A percentile compares a stretch with the other conserved stretches of the same genome.
Evolutionary conservation across 2,113 vertebrate genomes (phyloP).

Genomic region (Burhinus bistriatus): DNA sequence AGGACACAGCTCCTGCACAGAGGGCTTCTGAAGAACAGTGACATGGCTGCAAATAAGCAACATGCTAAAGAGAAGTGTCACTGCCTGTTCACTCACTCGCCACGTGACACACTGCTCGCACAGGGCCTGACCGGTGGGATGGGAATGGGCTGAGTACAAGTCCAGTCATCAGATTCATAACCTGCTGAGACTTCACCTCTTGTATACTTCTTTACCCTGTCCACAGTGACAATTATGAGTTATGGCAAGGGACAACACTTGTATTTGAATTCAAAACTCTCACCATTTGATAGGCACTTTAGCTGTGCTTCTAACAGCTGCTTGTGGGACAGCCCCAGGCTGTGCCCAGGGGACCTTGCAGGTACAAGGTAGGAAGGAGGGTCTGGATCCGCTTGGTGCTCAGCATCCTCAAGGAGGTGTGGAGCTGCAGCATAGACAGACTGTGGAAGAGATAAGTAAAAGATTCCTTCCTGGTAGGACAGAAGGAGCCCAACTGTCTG

Average conservation of each 20-base stretch:
- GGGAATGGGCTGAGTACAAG: neutral
- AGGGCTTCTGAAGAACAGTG: neutral
- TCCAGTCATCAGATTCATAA: neutral
- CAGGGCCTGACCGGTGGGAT: neutral
- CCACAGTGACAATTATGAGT: neutral
- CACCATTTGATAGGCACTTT: neutral
- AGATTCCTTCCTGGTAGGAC: neutral
- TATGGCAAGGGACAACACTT: too few species aligned
- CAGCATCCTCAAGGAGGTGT: neutral
- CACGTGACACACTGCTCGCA: neutral
- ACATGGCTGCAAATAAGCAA: neutral
- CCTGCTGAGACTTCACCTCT: neutral
- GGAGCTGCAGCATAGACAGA: neutral
- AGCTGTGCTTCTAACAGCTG: neutral
- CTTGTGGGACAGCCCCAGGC: neutral
- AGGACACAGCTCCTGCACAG: neutral
- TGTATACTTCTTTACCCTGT: neutral
- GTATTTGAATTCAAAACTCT: neutral
- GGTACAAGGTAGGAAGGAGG: neutral
- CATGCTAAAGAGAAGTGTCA: fast-evolving
- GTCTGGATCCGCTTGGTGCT: neutral
- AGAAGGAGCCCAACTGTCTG: neutral
- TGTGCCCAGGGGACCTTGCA: neutral
- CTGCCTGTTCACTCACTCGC: fast-evolving
- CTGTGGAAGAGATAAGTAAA: neutral